Evolutionary conservation across 2,888 invertebrate genomes (phyloP).

Genomic region (Philaethria dido): DNA sequence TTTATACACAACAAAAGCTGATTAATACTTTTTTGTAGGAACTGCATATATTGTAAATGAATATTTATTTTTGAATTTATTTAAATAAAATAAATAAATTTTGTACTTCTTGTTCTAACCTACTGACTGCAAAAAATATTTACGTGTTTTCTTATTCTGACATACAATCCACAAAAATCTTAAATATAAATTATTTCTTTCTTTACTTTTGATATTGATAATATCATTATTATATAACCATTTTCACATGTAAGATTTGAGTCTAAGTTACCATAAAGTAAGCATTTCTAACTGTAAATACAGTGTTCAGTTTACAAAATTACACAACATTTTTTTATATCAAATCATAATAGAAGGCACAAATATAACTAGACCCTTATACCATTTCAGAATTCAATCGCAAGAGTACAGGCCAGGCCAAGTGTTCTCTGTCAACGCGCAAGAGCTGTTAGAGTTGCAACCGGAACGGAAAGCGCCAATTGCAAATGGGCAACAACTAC

Average conservation of each 20-base stretch:
- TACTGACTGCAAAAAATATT: too few species aligned
- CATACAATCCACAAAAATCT: not conserved
- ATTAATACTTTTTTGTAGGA: conserved; percentile 34
- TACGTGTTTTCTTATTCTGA: not conserved
- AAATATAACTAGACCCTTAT: not conserved
- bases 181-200: too few species aligned
- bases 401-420: conserved; percentile 77
- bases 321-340: not conserved
- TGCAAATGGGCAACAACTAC: conserved; percentile 61
- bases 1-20: conserved; percentile 32
- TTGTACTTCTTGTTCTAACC: not conserved
- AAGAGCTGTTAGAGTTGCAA: conserved; percentile 72
- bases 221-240: too few species aligned
- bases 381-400: conserved; percentile 51
- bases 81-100: not conserved
- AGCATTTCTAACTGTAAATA: too few species aligned
- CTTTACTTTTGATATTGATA: too few species aligned
- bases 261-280: not conserved
- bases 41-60: conserved; percentile 30
- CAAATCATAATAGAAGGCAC: not conserved
- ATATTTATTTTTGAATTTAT: conserved; percentile 15
- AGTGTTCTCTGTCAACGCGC: conserved; percentile 72
- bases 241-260: too few species aligned
- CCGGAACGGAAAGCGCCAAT: conserved; percentile 72
- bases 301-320: too few species aligned